Evolutionary conservation across 2,888 invertebrate genomes (phyloP).

Genomic region (Drosophila antonietae): DNA sequence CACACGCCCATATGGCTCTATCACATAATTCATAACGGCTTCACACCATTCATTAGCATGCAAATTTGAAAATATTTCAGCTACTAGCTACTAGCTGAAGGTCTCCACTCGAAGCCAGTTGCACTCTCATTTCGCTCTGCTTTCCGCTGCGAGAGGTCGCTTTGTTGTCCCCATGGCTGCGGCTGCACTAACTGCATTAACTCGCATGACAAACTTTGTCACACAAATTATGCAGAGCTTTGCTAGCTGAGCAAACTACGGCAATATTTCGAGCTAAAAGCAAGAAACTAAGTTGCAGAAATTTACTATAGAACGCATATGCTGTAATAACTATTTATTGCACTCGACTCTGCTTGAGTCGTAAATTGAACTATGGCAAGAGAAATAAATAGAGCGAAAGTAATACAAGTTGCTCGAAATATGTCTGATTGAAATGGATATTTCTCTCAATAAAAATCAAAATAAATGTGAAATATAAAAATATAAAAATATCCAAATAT

Average conservation of each 20-base stretch:
- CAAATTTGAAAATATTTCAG: constrained; percentile 69
- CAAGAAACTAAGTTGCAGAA: constrained; percentile 4
- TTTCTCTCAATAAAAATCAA: neutral
- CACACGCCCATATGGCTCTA: neutral
- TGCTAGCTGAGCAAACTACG: constrained; percentile 18
- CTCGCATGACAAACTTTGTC: constrained; percentile 63
- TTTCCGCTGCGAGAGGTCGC: constrained; percentile 6
- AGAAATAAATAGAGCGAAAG: too few relatives aligned
- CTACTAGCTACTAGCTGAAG: constrained; percentile 21
- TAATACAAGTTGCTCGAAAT: neutral
- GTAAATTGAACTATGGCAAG: neutral
- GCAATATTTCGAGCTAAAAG: constrained; percentile 19
- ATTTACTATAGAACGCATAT: constrained; percentile 21
- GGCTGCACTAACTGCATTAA: constrained; percentile 59
- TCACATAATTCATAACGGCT: constrained; percentile 38
- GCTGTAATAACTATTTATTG: constrained; percentile 34
- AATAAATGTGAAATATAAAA: neutral
- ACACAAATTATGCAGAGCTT: constrained; percentile 57
- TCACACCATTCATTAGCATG: constrained; percentile 70
- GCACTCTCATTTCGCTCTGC: constrained; percentile 17
- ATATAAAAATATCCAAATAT: neutral
- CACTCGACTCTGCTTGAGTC: neutral
- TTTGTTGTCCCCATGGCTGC: constrained; percentile 15
- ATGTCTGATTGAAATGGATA: neutral
- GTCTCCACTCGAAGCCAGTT: constrained; percentile 13